Evolutionary conservation across 2,797 vertebrate species (phyloP), one percentile per base, ranked within the genome.

Genomic region (Hypotaenidia okinawae): DNA sequence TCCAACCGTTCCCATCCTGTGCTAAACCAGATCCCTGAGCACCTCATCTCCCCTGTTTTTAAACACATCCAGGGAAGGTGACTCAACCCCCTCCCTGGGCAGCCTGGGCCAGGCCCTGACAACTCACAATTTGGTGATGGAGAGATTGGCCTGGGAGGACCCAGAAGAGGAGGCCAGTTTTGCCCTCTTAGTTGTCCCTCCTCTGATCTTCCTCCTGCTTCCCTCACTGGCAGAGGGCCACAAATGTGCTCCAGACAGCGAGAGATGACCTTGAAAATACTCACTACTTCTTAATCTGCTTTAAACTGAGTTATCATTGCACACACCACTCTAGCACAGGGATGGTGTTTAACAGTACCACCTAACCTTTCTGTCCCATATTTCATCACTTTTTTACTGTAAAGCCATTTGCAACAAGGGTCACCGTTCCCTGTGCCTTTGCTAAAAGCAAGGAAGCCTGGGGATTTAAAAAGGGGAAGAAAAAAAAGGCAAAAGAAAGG

Each of bases 311-410:
- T 47, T 77, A 9, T 47, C 4, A 0, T 13, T 62, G 28, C 64
- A 35, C 1, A 4, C 6, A 32, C 19, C 51, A 2, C 13, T 41
- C 32, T 55, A 39, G 17, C 17, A 17, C 2, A 18, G 33, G 2
- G 33, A 37, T 51, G 1, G 0, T 14, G 5, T 5, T 33, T 58
- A 47, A 27, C 2, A 17, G 54, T 14, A 23, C 6, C 19, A 78
- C 30, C 62, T 39, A 81, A 57, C 52, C 68, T 77, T 77, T 47
- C 51, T 13, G 18, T 14, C 64, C 16, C 8, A 0, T 52, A n/a
- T 77, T 86, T 89, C 24, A 27, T 49, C 41, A 49, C 24, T n/a
- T 28, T 87, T 84, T 89, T 64, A 33, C 69, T 19, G 57, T 18
- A 55, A 55, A 95, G 27, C 25, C 16, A 2, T 57, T 68, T 43